phyloP scores from a whole-genome alignment of 2,888 invertebrate species.

The Melitaea athalia region DNA sequence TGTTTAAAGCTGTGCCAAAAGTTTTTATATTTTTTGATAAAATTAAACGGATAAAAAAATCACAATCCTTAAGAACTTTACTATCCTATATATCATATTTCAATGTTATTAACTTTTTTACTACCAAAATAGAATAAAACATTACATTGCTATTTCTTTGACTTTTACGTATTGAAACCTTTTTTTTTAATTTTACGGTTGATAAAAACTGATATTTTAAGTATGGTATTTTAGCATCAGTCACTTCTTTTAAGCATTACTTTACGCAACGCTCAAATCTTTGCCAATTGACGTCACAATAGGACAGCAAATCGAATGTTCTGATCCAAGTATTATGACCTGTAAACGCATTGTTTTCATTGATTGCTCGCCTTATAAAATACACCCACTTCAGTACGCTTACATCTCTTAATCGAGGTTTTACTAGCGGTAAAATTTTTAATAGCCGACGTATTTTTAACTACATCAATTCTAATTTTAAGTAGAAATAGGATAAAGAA shows the following conservation, averaged over 20 bases:
- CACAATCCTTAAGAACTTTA: no score
- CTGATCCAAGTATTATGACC: conserved; percentile 36
- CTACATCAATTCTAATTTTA: no score
- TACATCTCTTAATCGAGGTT: conserved; percentile 14
- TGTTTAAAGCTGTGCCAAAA: no score
- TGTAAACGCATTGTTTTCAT: conserved; percentile 41
- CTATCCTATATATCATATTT: no score
- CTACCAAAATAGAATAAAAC: no score
- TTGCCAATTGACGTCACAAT: conserved; percentile 51
- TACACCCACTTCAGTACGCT: conserved; percentile 14
- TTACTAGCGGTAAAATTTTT: conserved; percentile 1
- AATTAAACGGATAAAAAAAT: no score
- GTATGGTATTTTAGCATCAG: conserved; percentile 13
- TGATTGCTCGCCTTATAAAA: conserved; percentile 25
- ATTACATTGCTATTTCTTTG: no score
- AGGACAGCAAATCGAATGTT: conserved; percentile 44
- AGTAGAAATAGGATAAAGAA: no score
- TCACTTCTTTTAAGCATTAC: conserved; percentile 35
- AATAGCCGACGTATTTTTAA: background rate
- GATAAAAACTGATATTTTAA: background rate
- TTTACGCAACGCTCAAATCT: conserved; percentile 41
- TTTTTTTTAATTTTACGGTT: background rate
- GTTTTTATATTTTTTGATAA: no score
- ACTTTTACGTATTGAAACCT: background rate
- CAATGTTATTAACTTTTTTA: no score